phyloP scores from a whole-genome alignment of 2,797 vertebrate genomes.

The Myotis vivesi region DNA sequence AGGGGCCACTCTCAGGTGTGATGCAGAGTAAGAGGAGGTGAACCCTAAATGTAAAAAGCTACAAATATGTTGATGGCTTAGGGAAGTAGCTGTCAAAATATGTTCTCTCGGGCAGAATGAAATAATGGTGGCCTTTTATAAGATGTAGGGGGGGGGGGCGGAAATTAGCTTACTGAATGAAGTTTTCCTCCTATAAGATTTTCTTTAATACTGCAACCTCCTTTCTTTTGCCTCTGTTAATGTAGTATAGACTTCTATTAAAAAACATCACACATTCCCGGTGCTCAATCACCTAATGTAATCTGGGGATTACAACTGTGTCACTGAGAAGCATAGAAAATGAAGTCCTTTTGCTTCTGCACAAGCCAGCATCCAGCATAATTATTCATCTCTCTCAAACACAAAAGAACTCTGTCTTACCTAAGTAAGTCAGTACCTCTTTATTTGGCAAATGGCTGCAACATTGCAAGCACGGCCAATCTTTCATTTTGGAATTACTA shows the following conservation, averaged over 20 bases:
- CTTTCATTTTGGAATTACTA: not conserved
- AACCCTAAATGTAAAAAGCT: not conserved
- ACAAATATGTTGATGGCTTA: not conserved
- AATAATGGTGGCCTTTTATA: not conserved
- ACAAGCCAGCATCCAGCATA: not conserved
- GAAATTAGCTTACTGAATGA: not conserved
- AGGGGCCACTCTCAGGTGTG: not conserved
- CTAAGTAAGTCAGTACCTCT: not conserved
- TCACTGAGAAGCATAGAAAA: constrained; percentile 18
- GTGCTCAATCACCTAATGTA: not conserved
- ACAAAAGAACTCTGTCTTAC: constrained; percentile 17
- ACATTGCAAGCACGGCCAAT: not conserved
- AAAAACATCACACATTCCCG: not conserved
- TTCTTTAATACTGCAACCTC: not conserved
- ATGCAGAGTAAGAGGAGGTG: not conserved
- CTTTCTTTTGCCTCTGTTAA: not conserved
- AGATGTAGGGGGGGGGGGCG: no score
- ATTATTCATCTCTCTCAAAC: not conserved
- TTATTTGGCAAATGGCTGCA: not conserved
- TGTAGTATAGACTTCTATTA: not conserved
- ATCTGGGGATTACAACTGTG: not conserved
- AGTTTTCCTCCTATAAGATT: not conserved
- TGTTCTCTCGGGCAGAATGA: not conserved
- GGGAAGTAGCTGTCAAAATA: not conserved
- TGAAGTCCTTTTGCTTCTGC: not conserved